A percentile compares a stretch with the other conserved stretches of the same genome.
phyloP scores from a whole-genome alignment of 2,888 invertebrate species.

The Agrochola circellaris region DNA sequence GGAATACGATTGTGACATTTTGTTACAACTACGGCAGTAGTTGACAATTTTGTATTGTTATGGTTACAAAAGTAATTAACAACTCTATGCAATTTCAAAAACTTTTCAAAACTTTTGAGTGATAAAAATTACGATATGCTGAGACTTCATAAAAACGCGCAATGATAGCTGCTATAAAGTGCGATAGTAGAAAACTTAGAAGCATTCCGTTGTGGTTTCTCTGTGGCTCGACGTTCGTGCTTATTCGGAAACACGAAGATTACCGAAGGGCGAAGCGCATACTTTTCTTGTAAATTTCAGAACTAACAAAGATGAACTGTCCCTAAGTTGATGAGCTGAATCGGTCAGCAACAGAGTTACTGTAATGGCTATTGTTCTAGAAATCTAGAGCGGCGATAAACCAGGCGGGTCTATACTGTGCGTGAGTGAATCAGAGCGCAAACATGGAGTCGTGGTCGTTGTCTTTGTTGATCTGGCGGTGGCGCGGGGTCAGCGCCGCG shows the following conservation, averaged over 20 bases:
- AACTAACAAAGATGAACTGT: neutral
- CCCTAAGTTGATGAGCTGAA: neutral
- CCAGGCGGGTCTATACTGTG: constrained; percentile 12
- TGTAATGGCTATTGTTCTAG: constrained; percentile 3
- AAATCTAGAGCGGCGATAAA: constrained; percentile 28
- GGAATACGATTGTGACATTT: no score
- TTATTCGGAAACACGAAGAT: neutral
- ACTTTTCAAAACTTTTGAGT: no score
- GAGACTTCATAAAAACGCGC: neutral
- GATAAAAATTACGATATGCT: no score
- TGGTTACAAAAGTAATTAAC: no score
- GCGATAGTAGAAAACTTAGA: neutral
- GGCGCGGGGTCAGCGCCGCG: constrained; percentile 86
- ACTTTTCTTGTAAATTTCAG: neutral
- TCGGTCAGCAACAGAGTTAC: neutral
- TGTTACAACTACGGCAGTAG: no score
- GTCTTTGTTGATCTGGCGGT: constrained; percentile 90
- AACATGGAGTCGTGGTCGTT: constrained; percentile 90
- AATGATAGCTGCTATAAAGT: neutral
- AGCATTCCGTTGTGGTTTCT: neutral
- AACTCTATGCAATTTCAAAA: no score
- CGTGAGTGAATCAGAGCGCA: constrained; percentile 87
- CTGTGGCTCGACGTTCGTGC: neutral
- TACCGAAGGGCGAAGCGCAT: neutral
- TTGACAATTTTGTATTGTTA: no score